These are phyloP conservation scores for Bombyx huttoni DNA, from an alignment of 2,888 invertebrate species.

Conservation along the genomic window DNA sequence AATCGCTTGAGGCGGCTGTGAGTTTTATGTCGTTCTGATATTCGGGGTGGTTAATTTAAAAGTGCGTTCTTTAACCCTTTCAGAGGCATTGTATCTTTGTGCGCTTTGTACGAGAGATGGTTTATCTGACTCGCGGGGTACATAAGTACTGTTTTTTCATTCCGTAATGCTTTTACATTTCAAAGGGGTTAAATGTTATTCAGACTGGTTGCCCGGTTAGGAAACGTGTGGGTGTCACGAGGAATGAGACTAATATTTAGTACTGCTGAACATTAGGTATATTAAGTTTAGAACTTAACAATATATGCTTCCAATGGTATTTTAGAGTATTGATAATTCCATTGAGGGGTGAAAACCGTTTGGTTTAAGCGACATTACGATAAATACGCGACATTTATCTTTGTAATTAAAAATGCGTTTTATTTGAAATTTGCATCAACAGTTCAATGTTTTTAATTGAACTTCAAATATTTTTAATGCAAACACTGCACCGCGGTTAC, in stretches of 20 bases:
- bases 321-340: no score
- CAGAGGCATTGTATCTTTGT: conserved; percentile 73
- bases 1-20: conserved; percentile 23
- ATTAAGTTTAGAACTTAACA: background rate
- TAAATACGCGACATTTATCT: no score
- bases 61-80: conserved; percentile 74
- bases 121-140: conserved; percentile 71
- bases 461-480: no score
- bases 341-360: no score
- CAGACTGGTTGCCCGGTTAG: conserved; percentile 62
- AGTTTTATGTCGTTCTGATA: conserved; percentile 35
- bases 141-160: conserved; percentile 74
- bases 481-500: no score
- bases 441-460: no score
- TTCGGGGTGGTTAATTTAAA: conserved; percentile 62
- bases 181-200: conserved; percentile 73
- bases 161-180: conserved; percentile 73
- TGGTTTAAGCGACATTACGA: no score
- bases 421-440: no score
- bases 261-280: background rate
- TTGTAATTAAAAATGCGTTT: no score
- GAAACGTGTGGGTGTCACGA: conserved; percentile 64
- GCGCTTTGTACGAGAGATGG: conserved; percentile 71
- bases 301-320: background rate
- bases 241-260: conserved; percentile 30